These are phyloP conservation scores for Apodemus agrarius DNA, from an alignment of 2,797 vertebrate genomes.

Conservation along the genomic window DNA sequence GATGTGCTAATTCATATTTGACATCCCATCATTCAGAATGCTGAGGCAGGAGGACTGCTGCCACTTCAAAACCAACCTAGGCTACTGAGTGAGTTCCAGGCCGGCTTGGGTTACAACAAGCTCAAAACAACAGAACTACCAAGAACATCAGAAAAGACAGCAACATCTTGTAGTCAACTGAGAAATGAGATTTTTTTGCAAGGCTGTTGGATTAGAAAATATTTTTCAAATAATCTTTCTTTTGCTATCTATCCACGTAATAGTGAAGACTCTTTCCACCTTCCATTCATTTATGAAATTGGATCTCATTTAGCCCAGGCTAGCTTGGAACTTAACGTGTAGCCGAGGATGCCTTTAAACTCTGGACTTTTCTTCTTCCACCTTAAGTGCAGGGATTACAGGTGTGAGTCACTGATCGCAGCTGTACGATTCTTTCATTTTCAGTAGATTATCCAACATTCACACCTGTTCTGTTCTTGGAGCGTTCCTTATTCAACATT, in stretches of 20 bases:
- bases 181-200: neutral
- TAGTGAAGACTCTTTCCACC: neutral
- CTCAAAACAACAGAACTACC: neutral
- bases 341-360: neutral
- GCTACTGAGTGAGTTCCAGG: neutral
- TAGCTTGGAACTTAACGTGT: neutral
- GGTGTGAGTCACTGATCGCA: neutral
- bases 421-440: neutral
- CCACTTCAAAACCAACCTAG: neutral
- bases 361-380: neutral
- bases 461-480: neutral
- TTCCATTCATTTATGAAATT: neutral
- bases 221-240: constrained; percentile 25
- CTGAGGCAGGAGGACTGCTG: neutral
- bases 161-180: neutral
- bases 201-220: neutral
- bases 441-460: neutral
- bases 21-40: neutral
- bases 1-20: neutral
- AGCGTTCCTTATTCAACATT: neutral
- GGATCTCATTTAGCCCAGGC: neutral
- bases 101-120: neutral
- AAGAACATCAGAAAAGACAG: neutral
- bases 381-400: neutral
- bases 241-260: neutral